Evolutionary conservation across 2,113 vertebrate species (phyloP), one percentile per base, ranked within the genome.

Genomic region (Psammodynastes pulverulentus): DNA sequence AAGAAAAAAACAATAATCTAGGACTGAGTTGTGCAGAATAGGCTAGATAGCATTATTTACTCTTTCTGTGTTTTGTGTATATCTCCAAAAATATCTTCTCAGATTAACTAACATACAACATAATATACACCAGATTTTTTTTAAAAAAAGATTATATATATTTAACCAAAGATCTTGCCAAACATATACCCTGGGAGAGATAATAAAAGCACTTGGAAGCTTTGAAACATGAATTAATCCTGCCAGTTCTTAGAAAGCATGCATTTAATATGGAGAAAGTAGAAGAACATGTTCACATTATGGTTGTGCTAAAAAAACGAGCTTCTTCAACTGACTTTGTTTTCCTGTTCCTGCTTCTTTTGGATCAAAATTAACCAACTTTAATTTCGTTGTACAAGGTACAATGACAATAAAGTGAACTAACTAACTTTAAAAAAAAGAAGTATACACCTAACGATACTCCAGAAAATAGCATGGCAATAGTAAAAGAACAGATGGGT

Each of bases 1-100:
- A 19, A 72, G 94, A 95, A 94, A 45, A 95, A 95, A 91, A 67
- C 93, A 93, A 93, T 89, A 91, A 93, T 93, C 93, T 94, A 89
- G 29, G 86, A 62, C 19, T 23, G 45, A 13, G 93, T 91, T 54
- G 56, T 84, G 45, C 26, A 56, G 52, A 45, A 26, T 15, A 24
- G 9, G 7, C 26, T 26, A 45, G 43, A 3, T 0, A 86, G 21
- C 19, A 49, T 54, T 23, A 56, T 43, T 29, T 53, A 85, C 29
- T 43, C 67, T 13, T 39, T 39, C 34, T 79, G 34, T 79, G 2
- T 79, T 79, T 79, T 79, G 15, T 48, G 45, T 49, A 15, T 49
- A n/a, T n/a, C 29, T 67, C 10, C 21, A 90, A 79, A 90, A 54
- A 45, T 53, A 21, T 13, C 39, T 62, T 17, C 49, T 84, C 34